These are phyloP conservation scores for Scolanthus callimorphus DNA, from an alignment of 92 coral and sea anemone species.

Conservation along the genomic window DNA sequence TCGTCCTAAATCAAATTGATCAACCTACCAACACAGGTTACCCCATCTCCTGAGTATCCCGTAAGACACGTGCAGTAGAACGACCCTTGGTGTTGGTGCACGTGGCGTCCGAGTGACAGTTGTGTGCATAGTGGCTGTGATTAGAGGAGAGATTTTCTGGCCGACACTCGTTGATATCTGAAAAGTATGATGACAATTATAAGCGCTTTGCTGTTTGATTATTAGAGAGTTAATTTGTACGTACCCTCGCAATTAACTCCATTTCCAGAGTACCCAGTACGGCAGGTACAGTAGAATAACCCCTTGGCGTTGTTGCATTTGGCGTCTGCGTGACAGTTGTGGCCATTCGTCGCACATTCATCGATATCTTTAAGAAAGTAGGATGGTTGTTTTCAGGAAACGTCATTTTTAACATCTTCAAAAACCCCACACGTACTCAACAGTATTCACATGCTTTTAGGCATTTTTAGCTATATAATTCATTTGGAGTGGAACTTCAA, in stretches of 20 bases:
- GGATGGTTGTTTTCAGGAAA: no score
- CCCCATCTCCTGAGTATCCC: constrained; percentile 75
- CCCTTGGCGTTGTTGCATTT: constrained; percentile 70
- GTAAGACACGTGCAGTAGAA: constrained; percentile 71
- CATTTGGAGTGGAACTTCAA: no score
- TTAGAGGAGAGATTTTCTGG: not conserved
- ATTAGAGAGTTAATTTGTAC: no score
- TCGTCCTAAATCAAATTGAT: no score
- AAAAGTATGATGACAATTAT: no score
- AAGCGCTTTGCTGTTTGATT: no score
- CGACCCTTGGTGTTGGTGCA: constrained; percentile 75
- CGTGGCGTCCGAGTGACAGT: constrained; percentile 50
- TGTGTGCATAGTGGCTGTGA: constrained; percentile 12
- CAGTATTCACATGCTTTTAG: no score
- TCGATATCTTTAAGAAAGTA: no score
- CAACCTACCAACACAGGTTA: constrained; percentile 52
- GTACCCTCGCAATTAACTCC: constrained; percentile 44
- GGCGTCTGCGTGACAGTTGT: constrained; percentile 69
- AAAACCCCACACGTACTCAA: no score
- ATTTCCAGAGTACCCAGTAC: constrained; percentile 63
- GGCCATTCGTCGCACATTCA: constrained; percentile 56
- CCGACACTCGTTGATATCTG: constrained; percentile 54
- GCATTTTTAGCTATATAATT: no score
- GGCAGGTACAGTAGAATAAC: constrained; percentile 67
- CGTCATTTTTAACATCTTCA: no score